Base-by-base conservation (phyloP, 1,140 invertebrate genomes). In the Cephus cinctus region DNA sequence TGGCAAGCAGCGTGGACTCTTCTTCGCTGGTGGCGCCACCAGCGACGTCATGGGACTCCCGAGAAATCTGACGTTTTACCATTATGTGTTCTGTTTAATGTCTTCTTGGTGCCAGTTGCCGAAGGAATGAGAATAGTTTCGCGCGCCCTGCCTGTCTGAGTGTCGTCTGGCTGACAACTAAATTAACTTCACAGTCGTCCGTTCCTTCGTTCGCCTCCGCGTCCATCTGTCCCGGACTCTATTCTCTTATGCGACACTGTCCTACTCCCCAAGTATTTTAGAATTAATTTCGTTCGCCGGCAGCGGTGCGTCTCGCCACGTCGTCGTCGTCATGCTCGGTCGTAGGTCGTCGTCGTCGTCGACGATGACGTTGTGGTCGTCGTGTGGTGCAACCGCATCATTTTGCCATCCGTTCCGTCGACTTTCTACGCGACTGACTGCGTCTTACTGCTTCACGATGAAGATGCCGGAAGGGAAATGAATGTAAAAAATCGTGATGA, bases 181-280 rank as follows among this genome's bases (percentile, higher is more conserved):
- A 67, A 70, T 67, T 67, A 70, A 68, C 61, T 67, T 63, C 59
- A 61, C 52, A 55, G 52, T 59, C 47, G 41, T 47, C 27, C 41
- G 20, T 43, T 38, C 44, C 5, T 36, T 2, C 15, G 14, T 50
- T 52, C 56, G 36, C 47, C 43, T 50, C 35, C 56, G 49, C 43
- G 41, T 52, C 52, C 40, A 48, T 47, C 46, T 49, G 38, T 53
- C 47, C 38, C 41, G n/a, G 41, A 47, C 48, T 54, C 47, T 53
- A 25, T 49, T 42, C 43, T 44, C 21, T 43, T 35, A 22, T 51
- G 8, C 19, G 11, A 11, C n/a, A 18, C 21, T 23, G n/a, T 3
- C 20, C 39, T 51, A 38, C 34, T 59, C 47, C 48, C 39, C 52
- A 61, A 67, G 57, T 64, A 62, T 64, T 68, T 64, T 57, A 38